Evolutionary conservation across 2,888 invertebrate genomes (phyloP).

Genomic region (Lottia scabra): DNA sequence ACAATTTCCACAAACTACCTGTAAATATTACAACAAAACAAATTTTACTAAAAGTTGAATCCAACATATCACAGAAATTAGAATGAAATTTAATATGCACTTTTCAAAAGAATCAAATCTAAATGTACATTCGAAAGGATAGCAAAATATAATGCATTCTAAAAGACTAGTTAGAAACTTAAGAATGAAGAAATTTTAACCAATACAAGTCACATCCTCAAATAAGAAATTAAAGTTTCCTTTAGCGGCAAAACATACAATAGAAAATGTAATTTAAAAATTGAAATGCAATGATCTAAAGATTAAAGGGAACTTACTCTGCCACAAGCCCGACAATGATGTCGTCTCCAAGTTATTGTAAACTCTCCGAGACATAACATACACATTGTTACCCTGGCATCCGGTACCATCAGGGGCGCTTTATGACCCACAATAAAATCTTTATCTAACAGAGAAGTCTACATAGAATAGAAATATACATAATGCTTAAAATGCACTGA

Average conservation of each 20-base stretch:
- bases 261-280: too few species aligned
- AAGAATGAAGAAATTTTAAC: conserved; percentile 4
- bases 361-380: conserved; percentile 77
- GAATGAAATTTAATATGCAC: not conserved
- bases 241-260: too few species aligned
- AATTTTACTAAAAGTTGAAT: not conserved
- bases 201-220: too few species aligned
- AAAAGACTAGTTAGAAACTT: not conserved
- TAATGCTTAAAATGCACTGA: too few species aligned
- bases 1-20: conserved; percentile 77
- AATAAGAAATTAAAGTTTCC: too few species aligned
- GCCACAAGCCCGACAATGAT: conserved; percentile 79
- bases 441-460: conserved; percentile 43
- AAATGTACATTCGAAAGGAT: not conserved
- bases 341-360: conserved; percentile 76
- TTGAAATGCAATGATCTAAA: too few species aligned
- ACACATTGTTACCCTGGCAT: conserved; percentile 76
- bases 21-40: conserved; percentile 40
- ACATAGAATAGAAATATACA: not conserved
- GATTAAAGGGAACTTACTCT: conserved; percentile 70
- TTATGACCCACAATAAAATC: conserved; percentile 63
- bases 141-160: conserved; percentile 7
- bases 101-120: too few species aligned
- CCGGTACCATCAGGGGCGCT: conserved; percentile 75
- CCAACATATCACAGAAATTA: too few species aligned